These are phyloP conservation scores for Grammomys surdaster DNA, from an alignment of 2,113 vertebrate species.

Conservation along the genomic window DNA sequence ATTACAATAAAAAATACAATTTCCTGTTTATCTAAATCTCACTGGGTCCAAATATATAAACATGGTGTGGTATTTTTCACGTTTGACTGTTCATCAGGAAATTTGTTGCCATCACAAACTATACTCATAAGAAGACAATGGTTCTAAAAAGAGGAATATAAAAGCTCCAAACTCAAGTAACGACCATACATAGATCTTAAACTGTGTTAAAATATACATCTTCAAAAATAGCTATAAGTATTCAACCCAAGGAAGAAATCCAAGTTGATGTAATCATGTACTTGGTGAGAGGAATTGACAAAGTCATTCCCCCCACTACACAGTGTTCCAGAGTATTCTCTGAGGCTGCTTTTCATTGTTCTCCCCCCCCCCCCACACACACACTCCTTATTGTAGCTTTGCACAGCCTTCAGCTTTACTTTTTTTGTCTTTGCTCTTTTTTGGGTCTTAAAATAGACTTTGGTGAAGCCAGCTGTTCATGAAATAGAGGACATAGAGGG, in stretches of 20 bases:
- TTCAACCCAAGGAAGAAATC: conserved; percentile 21
- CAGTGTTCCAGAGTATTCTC: not conserved
- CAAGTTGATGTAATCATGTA: not conserved
- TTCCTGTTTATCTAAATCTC: not conserved
- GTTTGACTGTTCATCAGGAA: not conserved
- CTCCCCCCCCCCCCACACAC: not conserved
- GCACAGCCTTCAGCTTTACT: conserved; percentile 58
- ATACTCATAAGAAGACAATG: not conserved
- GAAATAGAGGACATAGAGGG: not conserved
- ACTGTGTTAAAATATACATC: not conserved
- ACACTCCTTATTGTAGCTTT: conserved; percentile 25
- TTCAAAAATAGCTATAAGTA: conserved; percentile 42
- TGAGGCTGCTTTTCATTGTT: conserved; percentile 38
- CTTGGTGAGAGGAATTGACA: conserved; percentile 15
- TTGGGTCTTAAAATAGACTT: conserved; percentile 75
- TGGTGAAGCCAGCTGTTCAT: conserved; percentile 69
- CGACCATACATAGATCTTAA: not conserved
- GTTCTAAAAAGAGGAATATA: not conserved
- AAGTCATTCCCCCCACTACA: not conserved
- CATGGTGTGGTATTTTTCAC: not conserved
- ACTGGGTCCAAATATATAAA: not conserved
- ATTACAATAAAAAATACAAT: too few relatives aligned
- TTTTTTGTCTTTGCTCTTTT: conserved; percentile 77
- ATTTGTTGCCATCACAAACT: not conserved
- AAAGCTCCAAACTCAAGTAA: not conserved